A percentile compares a stretch with the other conserved stretches of the same genome.
Conservation (phyloP, 2,113 vertebrate species). For the Megaptera novaeangliae region DNA sequence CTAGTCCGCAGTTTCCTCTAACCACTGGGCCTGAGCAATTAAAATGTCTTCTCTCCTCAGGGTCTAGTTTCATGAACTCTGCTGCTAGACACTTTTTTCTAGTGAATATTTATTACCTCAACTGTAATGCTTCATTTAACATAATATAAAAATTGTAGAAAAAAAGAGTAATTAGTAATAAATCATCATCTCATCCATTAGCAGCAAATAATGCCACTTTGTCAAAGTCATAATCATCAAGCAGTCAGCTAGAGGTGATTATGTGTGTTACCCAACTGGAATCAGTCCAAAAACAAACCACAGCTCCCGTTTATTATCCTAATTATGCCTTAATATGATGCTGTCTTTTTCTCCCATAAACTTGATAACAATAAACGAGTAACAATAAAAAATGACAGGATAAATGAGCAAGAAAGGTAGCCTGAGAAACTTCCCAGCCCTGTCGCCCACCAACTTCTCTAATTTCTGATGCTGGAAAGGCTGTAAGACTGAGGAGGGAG, state of each 20-base stretch:
- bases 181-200: conserved; percentile 78
- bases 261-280: conserved; percentile 73
- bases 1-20: background rate
- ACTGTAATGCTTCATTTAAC: conserved; percentile 72
- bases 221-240: conserved; percentile 72
- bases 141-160: conserved; percentile 76
- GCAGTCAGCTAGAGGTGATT: conserved; percentile 74
- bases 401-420: conserved; percentile 39
- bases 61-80: conserved; percentile 54
- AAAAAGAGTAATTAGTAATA: conserved; percentile 75
- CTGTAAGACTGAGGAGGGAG: background rate
- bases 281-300: conserved; percentile 66
- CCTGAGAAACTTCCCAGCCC: background rate
- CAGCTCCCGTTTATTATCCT: conserved; percentile 72
- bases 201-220: conserved; percentile 78
- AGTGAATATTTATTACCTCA: conserved; percentile 73
- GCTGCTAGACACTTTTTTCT: conserved; percentile 42
- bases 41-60: background rate
- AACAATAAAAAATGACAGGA: conserved; percentile 70
- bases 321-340: conserved; percentile 72
- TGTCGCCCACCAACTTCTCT: background rate
- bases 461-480: conserved; percentile 11
- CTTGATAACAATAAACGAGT: conserved; percentile 71
- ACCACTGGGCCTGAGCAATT: background rate
- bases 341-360: conserved; percentile 73